These are phyloP conservation scores for Carassius gibelio DNA, from an alignment of 2,113 vertebrate genomes.

Conservation along the genomic window DNA sequence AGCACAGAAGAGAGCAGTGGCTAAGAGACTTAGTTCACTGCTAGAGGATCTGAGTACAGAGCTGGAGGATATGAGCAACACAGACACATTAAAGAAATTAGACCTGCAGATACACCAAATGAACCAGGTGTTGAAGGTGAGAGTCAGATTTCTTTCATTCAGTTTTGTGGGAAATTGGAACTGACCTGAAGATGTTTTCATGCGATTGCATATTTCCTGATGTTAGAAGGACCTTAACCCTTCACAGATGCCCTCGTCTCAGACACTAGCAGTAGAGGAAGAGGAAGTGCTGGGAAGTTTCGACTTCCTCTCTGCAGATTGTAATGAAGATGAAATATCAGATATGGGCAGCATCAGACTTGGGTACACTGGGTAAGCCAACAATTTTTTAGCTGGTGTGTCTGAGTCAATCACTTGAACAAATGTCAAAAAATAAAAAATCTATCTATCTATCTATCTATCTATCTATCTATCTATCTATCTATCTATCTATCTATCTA, in stretches of 20 bases:
- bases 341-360: conserved; percentile 79
- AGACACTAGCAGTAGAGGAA: conserved; percentile 88
- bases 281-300: conserved; percentile 91
- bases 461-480: too few relatives aligned
- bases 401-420: neutral
- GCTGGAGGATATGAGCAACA: conserved; percentile 55
- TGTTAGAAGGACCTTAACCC: conserved; percentile 71
- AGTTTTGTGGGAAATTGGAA: neutral
- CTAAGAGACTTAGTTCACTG: conserved; percentile 64
- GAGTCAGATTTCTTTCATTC: neutral
- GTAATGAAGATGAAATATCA: conserved; percentile 80
- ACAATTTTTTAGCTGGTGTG: neutral
- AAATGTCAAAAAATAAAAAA: neutral
- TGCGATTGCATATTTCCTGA: neutral
- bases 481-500: too few relatives aligned
- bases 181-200: neutral
- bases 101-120: conserved; percentile 78
- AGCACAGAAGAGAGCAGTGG: conserved; percentile 55
- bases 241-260: conserved; percentile 74
- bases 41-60: conserved; percentile 76
- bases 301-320: conserved; percentile 86
- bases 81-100: conserved; percentile 72
- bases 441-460: too few relatives aligned
- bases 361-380: conserved; percentile 77
- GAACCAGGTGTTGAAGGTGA: conserved; percentile 83